Base-by-base conservation (phyloP, 1,140 invertebrate species). In the Dendrolimus kikuchii region DNA sequence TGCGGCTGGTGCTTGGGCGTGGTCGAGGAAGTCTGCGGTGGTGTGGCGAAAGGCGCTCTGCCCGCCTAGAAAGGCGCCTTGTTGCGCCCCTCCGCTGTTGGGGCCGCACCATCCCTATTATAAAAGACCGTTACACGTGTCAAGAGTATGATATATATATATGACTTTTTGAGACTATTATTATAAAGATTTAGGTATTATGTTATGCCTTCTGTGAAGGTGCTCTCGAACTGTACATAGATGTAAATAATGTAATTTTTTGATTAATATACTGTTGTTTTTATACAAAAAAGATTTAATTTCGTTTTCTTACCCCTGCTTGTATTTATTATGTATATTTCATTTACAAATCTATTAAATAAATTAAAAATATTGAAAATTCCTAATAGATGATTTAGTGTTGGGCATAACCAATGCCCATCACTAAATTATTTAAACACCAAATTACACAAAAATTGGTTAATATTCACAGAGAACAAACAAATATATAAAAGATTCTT, bases 1-100 rank as follows among this genome's bases (percentile, higher is more conserved):
- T 5, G 92, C 95, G 5, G 94, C 94, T 0, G 94, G 94, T 0
- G 92, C 96, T 78, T 97, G 96, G 96, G 95, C 96, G 41, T 96
- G 95, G 94, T 96, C 95, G 2, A 91, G 93, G 0, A 98, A 98
- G 71, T 97, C 96, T 0, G 92, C 94, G 40, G 88, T 91, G 8
- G 93, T 94, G 7, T 96, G 95, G 95, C 89, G 90, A 51, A 78
- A 80, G 57, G 79, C 62, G 71, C 85, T 59, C 36, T 83, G 75
- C 74, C 90, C 55, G 67, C 90, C 71, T 40, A 64, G 74, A 7
- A 84, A 81, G 61, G 74, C 69, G 4, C 78, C 71, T 0, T 81
- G 77, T 48, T 77, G 75, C 51, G 61, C 77, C 4, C 82, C 82
- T 1, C 78, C 81, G 2, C 56, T 83, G 6, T 66, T 86, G 6